Evolutionary conservation across 2,113 vertebrate species (phyloP).

Genomic region (Acinonyx jubatus): DNA sequence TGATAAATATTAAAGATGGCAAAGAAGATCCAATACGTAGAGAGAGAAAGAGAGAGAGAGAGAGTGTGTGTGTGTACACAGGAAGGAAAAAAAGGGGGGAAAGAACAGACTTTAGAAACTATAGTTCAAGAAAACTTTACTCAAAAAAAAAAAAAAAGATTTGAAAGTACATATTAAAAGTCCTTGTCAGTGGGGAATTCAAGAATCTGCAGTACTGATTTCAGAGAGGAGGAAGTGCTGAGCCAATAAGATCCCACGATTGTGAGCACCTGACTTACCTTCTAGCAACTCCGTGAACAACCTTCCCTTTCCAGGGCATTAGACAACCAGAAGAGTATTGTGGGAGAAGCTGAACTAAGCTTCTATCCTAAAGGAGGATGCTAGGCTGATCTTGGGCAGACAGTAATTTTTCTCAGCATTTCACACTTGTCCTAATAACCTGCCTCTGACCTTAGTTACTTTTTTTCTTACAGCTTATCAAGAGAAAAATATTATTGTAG

Average conservation of each 20-base stretch:
- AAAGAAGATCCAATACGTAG: background rate
- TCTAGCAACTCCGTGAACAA: background rate
- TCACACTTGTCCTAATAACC: background rate
- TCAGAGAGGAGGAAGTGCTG: background rate
- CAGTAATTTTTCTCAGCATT: background rate
- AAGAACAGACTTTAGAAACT: background rate
- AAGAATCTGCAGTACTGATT: background rate
- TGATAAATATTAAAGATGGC: background rate
- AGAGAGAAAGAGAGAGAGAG: background rate
- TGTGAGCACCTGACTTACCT: background rate
- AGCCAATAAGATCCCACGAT: background rate
- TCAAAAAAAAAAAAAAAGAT: background rate
- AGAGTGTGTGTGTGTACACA: accelerated
- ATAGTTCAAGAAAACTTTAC: background rate
- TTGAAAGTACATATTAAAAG: background rate
- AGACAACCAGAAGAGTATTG: background rate
- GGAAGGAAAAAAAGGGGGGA: background rate
- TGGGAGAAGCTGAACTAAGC: background rate
- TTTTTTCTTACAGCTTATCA: background rate
- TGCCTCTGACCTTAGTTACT: background rate
- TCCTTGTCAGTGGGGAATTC: background rate
- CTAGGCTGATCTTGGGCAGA: background rate
- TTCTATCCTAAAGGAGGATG: background rate
- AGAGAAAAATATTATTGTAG: background rate
- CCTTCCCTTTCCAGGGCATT: background rate